Base-by-base conservation (phyloP, 2,888 invertebrate species). In the Trileptium ribeirensis region DNA sequence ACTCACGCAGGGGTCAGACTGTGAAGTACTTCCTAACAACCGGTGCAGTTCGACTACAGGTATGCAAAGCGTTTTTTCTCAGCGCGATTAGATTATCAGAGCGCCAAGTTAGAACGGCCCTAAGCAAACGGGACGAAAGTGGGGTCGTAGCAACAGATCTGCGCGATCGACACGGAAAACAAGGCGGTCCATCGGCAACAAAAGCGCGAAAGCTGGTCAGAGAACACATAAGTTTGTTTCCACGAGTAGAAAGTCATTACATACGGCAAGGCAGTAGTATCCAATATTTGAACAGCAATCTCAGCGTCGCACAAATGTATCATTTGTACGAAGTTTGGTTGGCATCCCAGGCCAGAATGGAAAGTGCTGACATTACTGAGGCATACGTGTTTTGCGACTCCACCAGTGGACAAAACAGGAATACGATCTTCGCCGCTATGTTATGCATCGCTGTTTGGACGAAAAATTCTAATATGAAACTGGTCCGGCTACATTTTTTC, bases 181-280 rank as follows among this genome's bases (percentile, higher is more conserved):
- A 70, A 36, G 15, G 31, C 3, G 8, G 8, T 15, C 19, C 70
- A 8, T 8, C 8, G 8, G n/a, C n/a, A n/a, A 15, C 33, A 29
- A 70, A 70, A n/a, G 70, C 70, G 15, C 8, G 33, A 8, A n/a
- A 70, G 3, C 33, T 70, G 15, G 70, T 31, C 8, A 8, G 36
- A n/a, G 15, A 8, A n/a, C 70, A 70, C 33, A 70, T 70, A 33
- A 70, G n/a, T 70, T 70, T 70, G 70, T 70, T 70, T 36, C 70
- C 70, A 8, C 70, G 70, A 8, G 33, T 70, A 19, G 70, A 70
- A 70, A 70, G 70, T 70, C 70, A 70, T 36, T 70, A 70, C 36
- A 36, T 31, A 15, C 70, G 36, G n/a, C 8, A 36, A 29, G 15
- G n/a, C 8, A 15, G 8, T 8, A 15, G 70, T 31, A 29, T 8